phyloP scores from a whole-genome alignment of 2,113 vertebrate species.

The Cettia cetti region DNA sequence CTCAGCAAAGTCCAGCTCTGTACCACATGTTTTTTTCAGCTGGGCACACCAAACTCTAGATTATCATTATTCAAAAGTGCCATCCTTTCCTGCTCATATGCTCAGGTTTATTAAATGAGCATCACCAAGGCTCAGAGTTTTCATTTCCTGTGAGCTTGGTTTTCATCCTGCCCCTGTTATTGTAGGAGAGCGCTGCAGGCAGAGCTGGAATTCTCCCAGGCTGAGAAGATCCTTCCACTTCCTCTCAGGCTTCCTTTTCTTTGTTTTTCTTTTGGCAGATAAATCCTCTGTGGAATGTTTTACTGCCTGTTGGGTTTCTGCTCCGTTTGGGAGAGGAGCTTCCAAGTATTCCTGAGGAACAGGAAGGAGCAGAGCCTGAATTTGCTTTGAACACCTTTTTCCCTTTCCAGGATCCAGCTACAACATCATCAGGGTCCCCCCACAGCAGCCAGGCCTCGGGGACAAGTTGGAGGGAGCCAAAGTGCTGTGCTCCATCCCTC shows the following conservation, averaged over 20 bases:
- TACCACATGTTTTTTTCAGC: background rate
- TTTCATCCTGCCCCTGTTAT: background rate
- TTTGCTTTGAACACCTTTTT: background rate
- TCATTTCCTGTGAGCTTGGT: background rate
- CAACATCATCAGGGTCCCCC: constrained; percentile 86
- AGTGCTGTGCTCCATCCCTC: constrained; percentile 83
- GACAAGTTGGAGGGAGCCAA: constrained; percentile 81
- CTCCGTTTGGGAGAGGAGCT: background rate
- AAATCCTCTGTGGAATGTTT: background rate
- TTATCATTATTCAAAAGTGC: background rate
- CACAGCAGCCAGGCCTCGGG: constrained; percentile 56
- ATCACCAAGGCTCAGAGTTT: background rate
- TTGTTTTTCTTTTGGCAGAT: background rate
- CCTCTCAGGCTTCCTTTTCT: background rate
- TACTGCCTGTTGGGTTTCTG: background rate
- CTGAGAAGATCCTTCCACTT: background rate
- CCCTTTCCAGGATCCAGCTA: constrained; percentile 79
- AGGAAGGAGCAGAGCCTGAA: background rate
- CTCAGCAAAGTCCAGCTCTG: background rate
- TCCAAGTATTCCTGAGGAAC: background rate
- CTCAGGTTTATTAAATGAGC: background rate
- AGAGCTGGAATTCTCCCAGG: background rate
- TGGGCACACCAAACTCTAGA: background rate
- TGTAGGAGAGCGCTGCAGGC: background rate
- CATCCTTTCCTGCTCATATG: background rate